These are phyloP conservation scores for Gisinianus flammeolus DNA, from an alignment of 2,888 invertebrate species.

Conservation along the genomic window DNA sequence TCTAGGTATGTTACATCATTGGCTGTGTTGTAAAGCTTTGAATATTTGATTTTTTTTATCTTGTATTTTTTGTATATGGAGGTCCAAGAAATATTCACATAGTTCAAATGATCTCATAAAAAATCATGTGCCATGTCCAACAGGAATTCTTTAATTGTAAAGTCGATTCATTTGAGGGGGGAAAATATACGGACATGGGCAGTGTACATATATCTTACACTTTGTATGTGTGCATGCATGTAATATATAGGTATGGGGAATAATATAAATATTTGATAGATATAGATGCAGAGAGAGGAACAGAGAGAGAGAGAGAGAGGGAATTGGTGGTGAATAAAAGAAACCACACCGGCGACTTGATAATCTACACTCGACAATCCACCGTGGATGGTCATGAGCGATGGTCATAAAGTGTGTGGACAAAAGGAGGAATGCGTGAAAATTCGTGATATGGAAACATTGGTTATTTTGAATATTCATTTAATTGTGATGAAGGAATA, in stretches of 20 bases:
- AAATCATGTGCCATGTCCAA: conserved; percentile 24
- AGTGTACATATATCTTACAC: too few species aligned
- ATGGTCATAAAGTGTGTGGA: conserved; percentile 13
- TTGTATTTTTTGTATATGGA: neutral
- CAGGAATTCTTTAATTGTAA: conserved; percentile 36
- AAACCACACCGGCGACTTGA: neutral
- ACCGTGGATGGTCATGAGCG: neutral
- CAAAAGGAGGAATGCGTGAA: conserved; percentile 32
- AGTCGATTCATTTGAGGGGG: conserved; percentile 30
- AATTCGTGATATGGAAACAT: conserved; percentile 36
- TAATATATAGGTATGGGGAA: neutral
- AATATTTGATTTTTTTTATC: neutral
- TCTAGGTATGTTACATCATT: too few species aligned
- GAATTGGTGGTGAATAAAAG: conserved; percentile 2
- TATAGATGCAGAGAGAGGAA: neutral
- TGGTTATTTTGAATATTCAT: conserved; percentile 36
- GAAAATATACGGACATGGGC: neutral
- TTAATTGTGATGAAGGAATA: conserved; percentile 18
- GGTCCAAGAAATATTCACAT: neutral
- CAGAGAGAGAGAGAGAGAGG: neutral
- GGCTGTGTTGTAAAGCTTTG: neutral
- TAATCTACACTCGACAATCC: neutral
- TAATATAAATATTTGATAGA: neutral
- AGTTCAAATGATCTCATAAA: conserved; percentile 27
- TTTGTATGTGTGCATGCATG: neutral